Conservation (phyloP, 2,797 vertebrate genomes). For the Malacoraja senta region DNA sequence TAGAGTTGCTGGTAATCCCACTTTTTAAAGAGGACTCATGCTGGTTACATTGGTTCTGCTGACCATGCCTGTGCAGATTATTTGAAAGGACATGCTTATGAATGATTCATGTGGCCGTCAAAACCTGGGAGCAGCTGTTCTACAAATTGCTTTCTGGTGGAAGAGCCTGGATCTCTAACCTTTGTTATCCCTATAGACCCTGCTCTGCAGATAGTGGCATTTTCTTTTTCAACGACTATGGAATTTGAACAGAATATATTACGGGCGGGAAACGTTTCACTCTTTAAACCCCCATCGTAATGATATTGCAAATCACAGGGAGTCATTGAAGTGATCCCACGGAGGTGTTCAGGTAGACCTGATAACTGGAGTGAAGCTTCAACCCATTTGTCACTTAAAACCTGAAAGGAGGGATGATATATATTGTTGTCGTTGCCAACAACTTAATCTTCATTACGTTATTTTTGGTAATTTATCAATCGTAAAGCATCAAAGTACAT, state of each 20-base stretch:
- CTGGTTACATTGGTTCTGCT: background rate
- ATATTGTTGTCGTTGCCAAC: background rate
- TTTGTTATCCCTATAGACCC: background rate
- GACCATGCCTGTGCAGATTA: background rate
- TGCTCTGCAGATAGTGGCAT: constrained; percentile 19
- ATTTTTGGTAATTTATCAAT: background rate
- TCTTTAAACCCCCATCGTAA: background rate
- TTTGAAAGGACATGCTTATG: constrained; percentile 2
- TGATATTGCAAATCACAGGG: background rate
- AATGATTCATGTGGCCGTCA: constrained; percentile 9
- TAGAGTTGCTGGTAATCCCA: background rate
- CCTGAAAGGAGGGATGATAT: background rate
- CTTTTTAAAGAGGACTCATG: background rate
- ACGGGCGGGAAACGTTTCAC: background rate
- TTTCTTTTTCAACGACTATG: constrained; percentile 11
- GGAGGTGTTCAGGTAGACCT: background rate
- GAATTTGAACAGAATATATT: constrained; percentile 24
- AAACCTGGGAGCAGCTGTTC: constrained; percentile 25
- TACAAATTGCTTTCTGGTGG: constrained; percentile 30
- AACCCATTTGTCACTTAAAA: background rate
- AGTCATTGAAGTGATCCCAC: background rate
- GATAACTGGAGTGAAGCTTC: background rate
- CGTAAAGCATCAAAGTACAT: background rate
- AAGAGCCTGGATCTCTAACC: constrained; percentile 9
- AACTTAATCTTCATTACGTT: background rate